phyloP scores from a whole-genome alignment of 2,888 invertebrate species.

The Drosophila rellima region DNA sequence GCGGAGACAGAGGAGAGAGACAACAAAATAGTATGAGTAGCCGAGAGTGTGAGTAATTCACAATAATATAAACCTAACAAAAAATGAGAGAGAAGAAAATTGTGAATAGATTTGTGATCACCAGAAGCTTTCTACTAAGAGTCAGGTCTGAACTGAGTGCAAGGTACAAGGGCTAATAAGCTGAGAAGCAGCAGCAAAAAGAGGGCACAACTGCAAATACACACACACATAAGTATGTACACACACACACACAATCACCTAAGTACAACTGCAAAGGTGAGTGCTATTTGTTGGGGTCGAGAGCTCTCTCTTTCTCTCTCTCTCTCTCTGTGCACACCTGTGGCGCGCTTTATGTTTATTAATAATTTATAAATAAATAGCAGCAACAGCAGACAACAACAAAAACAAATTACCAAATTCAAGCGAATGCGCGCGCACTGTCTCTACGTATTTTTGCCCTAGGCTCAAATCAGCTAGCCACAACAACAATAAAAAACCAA shows the following conservation, averaged over 20 bases:
- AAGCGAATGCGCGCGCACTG: constrained; percentile 42
- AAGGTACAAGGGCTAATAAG: constrained; percentile 35
- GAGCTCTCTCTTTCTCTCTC: constrained; percentile 21
- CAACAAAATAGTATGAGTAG: constrained; percentile 13
- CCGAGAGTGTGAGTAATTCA: constrained; percentile 7
- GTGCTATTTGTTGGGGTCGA: constrained; percentile 30
- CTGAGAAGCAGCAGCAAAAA: constrained; percentile 22
- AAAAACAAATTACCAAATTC: constrained; percentile 18
- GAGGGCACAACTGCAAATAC: constrained; percentile 21
- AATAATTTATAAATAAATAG: constrained; percentile 72
- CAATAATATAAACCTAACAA: constrained; percentile 12
- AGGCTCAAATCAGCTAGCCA: constrained; percentile 31
- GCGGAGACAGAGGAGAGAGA: constrained; percentile 13
- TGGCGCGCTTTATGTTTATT: constrained; percentile 78
- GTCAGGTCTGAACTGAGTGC: constrained; percentile 11
- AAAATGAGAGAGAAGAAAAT: constrained; percentile 12
- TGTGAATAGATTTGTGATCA: constrained; percentile 16
- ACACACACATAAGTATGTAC: too few relatives aligned
- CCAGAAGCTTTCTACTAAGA: constrained; percentile 11
- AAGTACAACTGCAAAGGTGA: constrained; percentile 43
- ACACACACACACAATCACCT: constrained; percentile 22
- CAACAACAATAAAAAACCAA: constrained; percentile 10
- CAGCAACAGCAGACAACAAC: constrained; percentile 34
- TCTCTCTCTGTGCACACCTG: constrained; percentile 67
- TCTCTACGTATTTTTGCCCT: constrained; percentile 24